These are phyloP conservation scores for Encarsia formosa DNA, from an alignment of 2,888 invertebrate species.

Conservation along the genomic window DNA sequence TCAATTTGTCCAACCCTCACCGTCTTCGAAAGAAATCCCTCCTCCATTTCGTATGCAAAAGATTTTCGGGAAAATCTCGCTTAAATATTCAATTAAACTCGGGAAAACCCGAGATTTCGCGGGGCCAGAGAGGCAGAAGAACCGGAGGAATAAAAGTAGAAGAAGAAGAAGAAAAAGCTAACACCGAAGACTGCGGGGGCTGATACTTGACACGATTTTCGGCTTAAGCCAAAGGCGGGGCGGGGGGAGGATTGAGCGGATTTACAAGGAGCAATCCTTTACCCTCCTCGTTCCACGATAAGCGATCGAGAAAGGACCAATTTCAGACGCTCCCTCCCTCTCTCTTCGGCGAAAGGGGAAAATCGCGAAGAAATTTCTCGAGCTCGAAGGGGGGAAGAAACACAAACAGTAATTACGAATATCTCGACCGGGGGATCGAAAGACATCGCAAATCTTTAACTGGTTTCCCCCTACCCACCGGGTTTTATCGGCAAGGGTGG, in stretches of 20 bases:
- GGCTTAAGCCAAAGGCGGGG: constrained; percentile 12
- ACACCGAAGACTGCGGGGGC: neutral
- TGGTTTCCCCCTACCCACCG: too few relatives aligned
- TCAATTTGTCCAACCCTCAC: neutral
- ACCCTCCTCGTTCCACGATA: constrained; percentile 26
- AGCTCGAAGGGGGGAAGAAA: constrained; percentile 42
- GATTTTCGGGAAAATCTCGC: neutral
- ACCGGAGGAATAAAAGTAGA: neutral
- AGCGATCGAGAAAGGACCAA: constrained; percentile 28
- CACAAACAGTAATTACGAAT: constrained; percentile 53
- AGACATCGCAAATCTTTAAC: constrained; percentile 52
- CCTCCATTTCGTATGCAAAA: constrained; percentile 5
- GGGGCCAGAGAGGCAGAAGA: too few relatives aligned
- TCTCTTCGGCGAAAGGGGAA: constrained; percentile 10
- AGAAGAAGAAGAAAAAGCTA: neutral
- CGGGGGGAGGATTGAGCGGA: constrained; percentile 19
- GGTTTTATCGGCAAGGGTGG: too few relatives aligned
- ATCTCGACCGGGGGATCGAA: constrained; percentile 50
- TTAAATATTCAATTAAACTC: too few relatives aligned
- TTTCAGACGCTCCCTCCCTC: too few relatives aligned
- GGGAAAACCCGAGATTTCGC: neutral
- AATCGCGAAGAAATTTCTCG: constrained; percentile 13
- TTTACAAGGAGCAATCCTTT: constrained; percentile 26
- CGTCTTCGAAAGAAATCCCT: constrained; percentile 14
- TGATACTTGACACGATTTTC: constrained; percentile 25